phyloP scores from a whole-genome alignment of 2,797 vertebrate genomes.

The Sternarchorhynchus goeldii region DNA sequence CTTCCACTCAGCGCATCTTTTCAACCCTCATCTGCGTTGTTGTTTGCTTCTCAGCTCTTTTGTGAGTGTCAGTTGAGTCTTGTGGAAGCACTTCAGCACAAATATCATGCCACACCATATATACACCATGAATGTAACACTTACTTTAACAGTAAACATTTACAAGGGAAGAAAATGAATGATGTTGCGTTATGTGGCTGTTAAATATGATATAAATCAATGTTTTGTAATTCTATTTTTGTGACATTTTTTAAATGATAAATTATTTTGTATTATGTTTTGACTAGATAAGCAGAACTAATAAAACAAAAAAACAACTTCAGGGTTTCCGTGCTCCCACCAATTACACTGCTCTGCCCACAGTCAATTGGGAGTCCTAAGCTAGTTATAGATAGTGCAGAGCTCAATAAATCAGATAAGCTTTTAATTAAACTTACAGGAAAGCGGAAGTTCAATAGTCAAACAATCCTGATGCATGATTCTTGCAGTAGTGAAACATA shows the following conservation, averaged over 20 bases:
- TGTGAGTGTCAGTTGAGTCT: not conserved
- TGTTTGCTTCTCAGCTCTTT: conserved; percentile 28
- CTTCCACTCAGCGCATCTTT: conserved; percentile 20
- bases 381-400: too few species aligned
- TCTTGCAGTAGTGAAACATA: too few species aligned
- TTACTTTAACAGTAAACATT: not conserved
- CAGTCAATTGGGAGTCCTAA: not conserved
- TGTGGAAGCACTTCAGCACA: not conserved
- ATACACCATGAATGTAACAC: conserved; percentile 1
- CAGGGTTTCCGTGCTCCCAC: too few species aligned
- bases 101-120: not conserved
- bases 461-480: too few species aligned
- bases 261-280: not conserved
- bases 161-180: not conserved
- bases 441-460: too few species aligned
- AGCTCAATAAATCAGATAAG: too few species aligned
- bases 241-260: not conserved
- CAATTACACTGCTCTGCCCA: not conserved
- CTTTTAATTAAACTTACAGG: too few species aligned
- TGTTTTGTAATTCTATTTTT: not conserved
- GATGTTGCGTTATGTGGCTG: not conserved
- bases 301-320: too few species aligned
- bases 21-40: conserved; percentile 35
- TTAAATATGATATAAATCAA: not conserved
- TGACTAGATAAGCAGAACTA: too few species aligned